These are phyloP conservation scores for Diadophis punctatus DNA, from an alignment of 2,113 vertebrate species.

Conservation along the genomic window DNA sequence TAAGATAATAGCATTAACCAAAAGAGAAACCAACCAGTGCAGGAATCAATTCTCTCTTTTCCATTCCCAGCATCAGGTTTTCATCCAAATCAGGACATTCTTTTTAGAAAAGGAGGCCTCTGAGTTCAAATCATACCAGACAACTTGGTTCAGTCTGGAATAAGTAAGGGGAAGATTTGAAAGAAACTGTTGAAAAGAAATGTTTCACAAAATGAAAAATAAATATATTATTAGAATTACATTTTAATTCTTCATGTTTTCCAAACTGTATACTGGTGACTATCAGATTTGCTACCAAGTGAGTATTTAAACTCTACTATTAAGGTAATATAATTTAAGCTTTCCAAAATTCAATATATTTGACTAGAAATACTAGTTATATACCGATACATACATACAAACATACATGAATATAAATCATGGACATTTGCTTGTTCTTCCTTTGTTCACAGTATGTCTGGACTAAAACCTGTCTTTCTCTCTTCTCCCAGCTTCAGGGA, in stretches of 20 bases:
- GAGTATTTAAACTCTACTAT: not conserved
- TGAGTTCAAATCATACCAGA: not conserved
- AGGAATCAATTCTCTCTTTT: not conserved
- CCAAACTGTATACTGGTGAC: not conserved
- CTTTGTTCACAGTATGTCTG: not conserved
- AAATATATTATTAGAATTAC: not conserved
- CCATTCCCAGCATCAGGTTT: not conserved
- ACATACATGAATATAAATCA: not conserved
- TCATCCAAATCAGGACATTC: not conserved
- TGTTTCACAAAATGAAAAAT: not conserved
- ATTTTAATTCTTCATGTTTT: not conserved
- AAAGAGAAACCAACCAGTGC: not conserved
- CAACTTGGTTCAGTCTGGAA: not conserved
- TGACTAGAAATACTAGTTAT: not conserved
- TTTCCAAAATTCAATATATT: not conserved
- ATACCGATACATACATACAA: not conserved
- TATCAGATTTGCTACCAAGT: not conserved
- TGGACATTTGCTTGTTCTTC: not conserved
- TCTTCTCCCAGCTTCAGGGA: conserved; percentile 51
- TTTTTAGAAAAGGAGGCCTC: not conserved
- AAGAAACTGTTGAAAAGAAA: not conserved
- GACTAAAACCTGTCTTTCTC: not conserved
- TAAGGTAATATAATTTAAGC: not conserved
- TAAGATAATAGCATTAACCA: not conserved
- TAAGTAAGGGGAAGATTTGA: not conserved